Evolutionary conservation across 1,140 invertebrate genomes (phyloP), one percentile per base, ranked within the genome.

Genomic region (Paraescarpia echinospica): DNA sequence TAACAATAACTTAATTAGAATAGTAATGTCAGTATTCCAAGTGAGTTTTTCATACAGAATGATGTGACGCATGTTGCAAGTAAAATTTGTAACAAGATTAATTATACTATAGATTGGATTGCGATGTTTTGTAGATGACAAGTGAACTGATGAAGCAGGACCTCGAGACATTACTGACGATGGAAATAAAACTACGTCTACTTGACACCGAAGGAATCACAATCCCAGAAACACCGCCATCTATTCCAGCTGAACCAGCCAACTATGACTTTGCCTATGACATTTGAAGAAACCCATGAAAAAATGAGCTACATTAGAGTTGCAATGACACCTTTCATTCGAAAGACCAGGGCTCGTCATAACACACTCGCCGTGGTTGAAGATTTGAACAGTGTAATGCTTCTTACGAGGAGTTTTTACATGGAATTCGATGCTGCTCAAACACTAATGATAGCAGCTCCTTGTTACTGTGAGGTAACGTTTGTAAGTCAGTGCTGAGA

Each of bases 151-250:
- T 97, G 93, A 97, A 98, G 94, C 97, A 98, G 95, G 99, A 99
- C 96, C 96, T 99, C 94, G 98, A 99, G 94, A 98, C 98, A 51
- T 96, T 99, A 91, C 96, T 99, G 1, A 98, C 98, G 8, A 99
- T 99, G 98, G 99, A 99, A 95, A 99, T 99, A 33, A 99, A 99
- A 96, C 97, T 99, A 35, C 96, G 98, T 92, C 96, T 99, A 89
- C 96, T 99, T 34, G 99, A 99, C 96, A 98, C 98, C 1, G 99
- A 99, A 96, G 98, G 98, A 22, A 97, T 99, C 91, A 98, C 98
- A 93, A 99, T 99, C 94, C 99, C 98, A 12, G 98, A 99, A 95
- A 97, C 98, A 96, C 98, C 98, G 34, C 99, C 98, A 33, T 97
- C 97, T 35, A 98, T 99, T 94, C 99, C 99, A 5, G 97, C 98